Conservation (phyloP, 2,888 invertebrate species). For the Diarsia dahlii region DNA sequence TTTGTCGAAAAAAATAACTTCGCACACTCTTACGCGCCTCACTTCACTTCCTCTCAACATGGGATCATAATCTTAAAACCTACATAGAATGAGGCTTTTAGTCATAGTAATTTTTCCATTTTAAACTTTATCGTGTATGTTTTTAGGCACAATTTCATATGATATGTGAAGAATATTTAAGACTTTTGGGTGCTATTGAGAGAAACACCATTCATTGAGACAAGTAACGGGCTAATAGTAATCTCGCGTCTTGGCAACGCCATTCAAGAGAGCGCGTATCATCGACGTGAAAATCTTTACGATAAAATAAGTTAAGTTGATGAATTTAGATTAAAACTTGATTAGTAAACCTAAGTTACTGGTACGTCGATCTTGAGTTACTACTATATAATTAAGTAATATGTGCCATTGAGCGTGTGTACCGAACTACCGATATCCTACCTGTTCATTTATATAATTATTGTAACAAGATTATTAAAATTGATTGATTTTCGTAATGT, state of each 20-base stretch:
- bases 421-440: background rate
- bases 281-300: slow-evolving; percentile 70
- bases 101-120: slow-evolving; percentile 48
- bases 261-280: slow-evolving; percentile 86
- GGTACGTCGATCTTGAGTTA: background rate
- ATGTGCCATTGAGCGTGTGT: background rate
- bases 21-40: slow-evolving; percentile 81
- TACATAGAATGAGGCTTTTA: slow-evolving; percentile 72
- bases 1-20: slow-evolving; percentile 77
- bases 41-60: slow-evolving; percentile 79
- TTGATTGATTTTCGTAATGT: background rate
- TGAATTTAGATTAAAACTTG: slow-evolving; percentile 7
- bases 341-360: background rate
- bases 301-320: slow-evolving; percentile 42
- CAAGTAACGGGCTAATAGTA: slow-evolving; percentile 89
- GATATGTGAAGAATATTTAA: slow-evolving; percentile 71
- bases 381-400: background rate
- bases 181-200: slow-evolving; percentile 79
- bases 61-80: slow-evolving; percentile 76
- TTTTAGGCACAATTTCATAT: slow-evolving; percentile 72
- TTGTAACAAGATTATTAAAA: slow-evolving; percentile 39
- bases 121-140: slow-evolving; percentile 69
- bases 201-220: slow-evolving; percentile 88
- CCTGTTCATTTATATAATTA: slow-evolving; percentile 32
- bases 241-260: slow-evolving; percentile 85